Conservation (phyloP, 2,113 vertebrate species). For the Pungitius pungitius region DNA sequence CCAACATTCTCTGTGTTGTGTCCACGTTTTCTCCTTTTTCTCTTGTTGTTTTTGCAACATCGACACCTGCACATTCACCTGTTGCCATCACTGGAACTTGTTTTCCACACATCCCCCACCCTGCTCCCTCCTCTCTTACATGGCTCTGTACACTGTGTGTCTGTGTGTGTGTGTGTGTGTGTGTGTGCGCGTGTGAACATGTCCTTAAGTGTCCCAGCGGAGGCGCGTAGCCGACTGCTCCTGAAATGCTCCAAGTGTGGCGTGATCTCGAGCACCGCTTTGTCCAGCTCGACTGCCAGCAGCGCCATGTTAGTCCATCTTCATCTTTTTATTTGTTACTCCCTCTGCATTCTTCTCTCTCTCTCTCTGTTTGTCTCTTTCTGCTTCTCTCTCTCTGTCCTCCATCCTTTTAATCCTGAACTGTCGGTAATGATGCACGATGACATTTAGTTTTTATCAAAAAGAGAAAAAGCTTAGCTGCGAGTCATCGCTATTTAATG, state of each 20-base stretch:
- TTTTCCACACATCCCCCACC: slow-evolving; percentile 27
- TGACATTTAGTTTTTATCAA: slow-evolving; percentile 47
- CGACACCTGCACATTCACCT: slow-evolving; percentile 49
- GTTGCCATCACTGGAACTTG: slow-evolving; percentile 33
- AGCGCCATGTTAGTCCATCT: slow-evolving; percentile 94
- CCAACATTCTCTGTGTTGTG: slow-evolving; percentile 43
- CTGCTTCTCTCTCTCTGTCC: slow-evolving; percentile 11
- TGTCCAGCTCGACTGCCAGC: slow-evolving; percentile 92
- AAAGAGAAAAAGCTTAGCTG: slow-evolving; percentile 32
- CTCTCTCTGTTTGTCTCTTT: background rate
- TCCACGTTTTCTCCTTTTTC: slow-evolving; percentile 51
- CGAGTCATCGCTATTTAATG: slow-evolving; percentile 39
- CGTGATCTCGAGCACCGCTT: slow-evolving; percentile 91
- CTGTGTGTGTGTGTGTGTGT: slow-evolving; percentile 40
- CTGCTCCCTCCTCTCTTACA: slow-evolving; percentile 10
- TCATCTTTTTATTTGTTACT: slow-evolving; percentile 56
- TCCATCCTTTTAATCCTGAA: slow-evolving; percentile 50
- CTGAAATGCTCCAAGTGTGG: slow-evolving; percentile 98
- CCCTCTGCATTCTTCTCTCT: slow-evolving; percentile 28
- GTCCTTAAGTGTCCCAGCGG: slow-evolving; percentile 81
- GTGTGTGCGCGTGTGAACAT: slow-evolving; percentile 31
- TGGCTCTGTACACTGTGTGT: slow-evolving; percentile 46
- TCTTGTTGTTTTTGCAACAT: slow-evolving; percentile 48
- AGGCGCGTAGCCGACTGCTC: slow-evolving; percentile 89
- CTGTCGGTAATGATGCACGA: slow-evolving; percentile 55